Evolutionary conservation across 2,888 invertebrate species (phyloP).

Genomic region (Exephanes ischioxanthus): DNA sequence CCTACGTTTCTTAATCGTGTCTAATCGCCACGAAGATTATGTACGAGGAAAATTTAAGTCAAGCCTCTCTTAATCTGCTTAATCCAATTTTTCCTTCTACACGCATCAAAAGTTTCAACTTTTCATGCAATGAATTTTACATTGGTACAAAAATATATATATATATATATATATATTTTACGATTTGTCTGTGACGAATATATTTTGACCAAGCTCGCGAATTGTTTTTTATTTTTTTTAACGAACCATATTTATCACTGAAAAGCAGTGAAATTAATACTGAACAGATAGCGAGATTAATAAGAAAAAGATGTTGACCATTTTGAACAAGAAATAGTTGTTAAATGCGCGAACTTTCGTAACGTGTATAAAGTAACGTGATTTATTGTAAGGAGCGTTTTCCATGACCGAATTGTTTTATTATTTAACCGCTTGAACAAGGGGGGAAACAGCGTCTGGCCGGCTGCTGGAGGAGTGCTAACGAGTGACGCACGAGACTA

Average conservation of each 20-base stretch:
- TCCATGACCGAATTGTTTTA: conserved; percentile 38
- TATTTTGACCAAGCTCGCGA: too few species aligned
- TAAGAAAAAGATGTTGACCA: not conserved
- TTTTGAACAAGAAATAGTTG: not conserved
- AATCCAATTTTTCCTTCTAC: not conserved
- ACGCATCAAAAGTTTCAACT: not conserved
- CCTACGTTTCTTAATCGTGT: conserved; percentile 33
- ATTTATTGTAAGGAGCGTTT: conserved; percentile 15
- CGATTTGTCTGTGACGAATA: too few species aligned
- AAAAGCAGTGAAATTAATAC: too few species aligned
- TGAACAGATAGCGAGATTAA: too few species aligned
- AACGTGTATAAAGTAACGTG: not conserved
- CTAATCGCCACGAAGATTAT: conserved; percentile 8
- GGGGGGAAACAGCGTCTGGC: conserved; percentile 48
- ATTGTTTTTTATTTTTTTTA: not conserved
- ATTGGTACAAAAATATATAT: not conserved
- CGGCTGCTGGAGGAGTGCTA: conserved; percentile 41
- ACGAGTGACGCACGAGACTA: conserved; percentile 62
- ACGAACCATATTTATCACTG: too few species aligned
- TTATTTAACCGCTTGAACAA: conserved; percentile 42
- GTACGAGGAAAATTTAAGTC: not conserved
- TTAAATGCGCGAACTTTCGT: not conserved
- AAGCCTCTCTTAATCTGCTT: not conserved
- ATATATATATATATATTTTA: not conserved
- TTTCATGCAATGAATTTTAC: not conserved